These are phyloP conservation scores for Sinosuthora webbiana DNA, from an alignment of 2,113 vertebrate species.

Conservation along the genomic window DNA sequence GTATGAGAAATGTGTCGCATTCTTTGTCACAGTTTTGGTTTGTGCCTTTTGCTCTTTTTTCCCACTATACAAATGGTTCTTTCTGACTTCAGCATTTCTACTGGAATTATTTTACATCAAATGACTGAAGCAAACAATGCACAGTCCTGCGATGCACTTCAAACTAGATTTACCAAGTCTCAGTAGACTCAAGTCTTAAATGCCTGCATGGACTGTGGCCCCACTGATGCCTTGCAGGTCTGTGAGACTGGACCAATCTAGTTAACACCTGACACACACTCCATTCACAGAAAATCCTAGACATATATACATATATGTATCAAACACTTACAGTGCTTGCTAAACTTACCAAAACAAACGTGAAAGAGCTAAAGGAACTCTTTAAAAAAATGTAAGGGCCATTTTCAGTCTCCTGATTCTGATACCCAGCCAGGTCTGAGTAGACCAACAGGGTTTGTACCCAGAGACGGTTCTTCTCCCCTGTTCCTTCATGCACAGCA, in stretches of 20 bases:
- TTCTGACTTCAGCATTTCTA: background rate
- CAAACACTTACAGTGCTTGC: background rate
- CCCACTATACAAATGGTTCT: background rate
- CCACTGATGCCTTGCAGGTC: background rate
- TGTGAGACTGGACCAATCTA: background rate
- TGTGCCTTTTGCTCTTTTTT: background rate
- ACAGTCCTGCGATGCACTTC: background rate
- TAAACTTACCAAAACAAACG: background rate
- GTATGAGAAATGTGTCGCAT: background rate
- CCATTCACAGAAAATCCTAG: background rate
- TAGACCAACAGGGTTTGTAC: background rate
- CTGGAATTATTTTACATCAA: background rate
- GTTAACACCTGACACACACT: background rate
- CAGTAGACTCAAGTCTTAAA: background rate
- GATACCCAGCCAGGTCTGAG: background rate
- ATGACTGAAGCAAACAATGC: background rate
- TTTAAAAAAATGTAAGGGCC: background rate
- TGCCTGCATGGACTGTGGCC: background rate
- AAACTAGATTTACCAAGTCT: background rate
- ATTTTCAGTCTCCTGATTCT: background rate
- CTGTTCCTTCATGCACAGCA: background rate
- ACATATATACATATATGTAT: background rate
- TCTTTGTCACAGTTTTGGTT: accelerated
- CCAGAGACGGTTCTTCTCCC: background rate
- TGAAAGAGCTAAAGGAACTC: background rate